Base-by-base conservation (phyloP, 2,113 vertebrate species). In the Catagonus wagneri region DNA sequence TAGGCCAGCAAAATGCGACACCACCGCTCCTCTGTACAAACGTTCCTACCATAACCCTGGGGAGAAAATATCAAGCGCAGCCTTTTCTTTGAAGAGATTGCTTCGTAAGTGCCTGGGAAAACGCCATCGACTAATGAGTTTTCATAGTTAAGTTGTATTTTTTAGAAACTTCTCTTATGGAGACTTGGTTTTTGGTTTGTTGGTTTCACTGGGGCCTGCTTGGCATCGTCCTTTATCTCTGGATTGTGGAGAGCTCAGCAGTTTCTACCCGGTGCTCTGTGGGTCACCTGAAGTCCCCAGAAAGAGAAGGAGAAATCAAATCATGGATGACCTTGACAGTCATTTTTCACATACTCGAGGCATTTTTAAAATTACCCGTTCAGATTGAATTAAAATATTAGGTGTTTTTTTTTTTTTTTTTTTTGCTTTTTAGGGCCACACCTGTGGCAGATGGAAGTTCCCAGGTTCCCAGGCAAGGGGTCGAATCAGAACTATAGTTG, bases 101-200 rank as follows among this genome's bases (percentile, higher is more conserved):
- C 90, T 93, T 89, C 74, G 20, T 36, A 88, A 65, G 65, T 79
- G 36, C 20, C 19, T 95, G 52, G 81, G 63, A 50, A 96, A 90
- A 83, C 29, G 25, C 52, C 54, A 56, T 66, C 75, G 72, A 88
- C 83, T 87, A 88, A 56, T 69, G 52, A 68, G 13, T 85, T 94
- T 84, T 63, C 66, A 23, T n/a, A 89, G 39, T 72, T 68, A 75
- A 90, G 84, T 36, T 83, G 56, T 92, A 56, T 68, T 54, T 94
- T 83, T 61, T 61, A 4, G 29, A 36, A 66, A 34, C 52, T 63
- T 39, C 50, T 44, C 44, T 44, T 71, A 34, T 66, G 50, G 68
- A 86, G 80, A 44, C 9, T 32, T 71, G 56, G 10, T 27, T 76
- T 71, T 96, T 78, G 50, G 20, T 39, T 50, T 63, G 58, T 72